Percentiles rank a stretch among this genome's conserved stretches.
phyloP scores from a whole-genome alignment of 2,888 invertebrate species.

The Hymenopus coronatus region DNA sequence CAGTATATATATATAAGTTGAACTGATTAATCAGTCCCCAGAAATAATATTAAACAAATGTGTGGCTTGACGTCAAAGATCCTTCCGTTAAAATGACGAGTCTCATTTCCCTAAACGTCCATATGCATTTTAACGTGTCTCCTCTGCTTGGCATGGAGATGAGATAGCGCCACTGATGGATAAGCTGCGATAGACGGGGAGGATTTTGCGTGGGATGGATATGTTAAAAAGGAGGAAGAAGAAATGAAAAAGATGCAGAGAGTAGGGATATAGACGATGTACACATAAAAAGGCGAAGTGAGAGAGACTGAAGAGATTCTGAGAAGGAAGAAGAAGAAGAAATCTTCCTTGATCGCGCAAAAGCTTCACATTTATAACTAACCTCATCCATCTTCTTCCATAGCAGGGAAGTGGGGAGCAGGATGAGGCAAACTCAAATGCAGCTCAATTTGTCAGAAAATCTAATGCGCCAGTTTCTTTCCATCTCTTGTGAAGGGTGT shows the following conservation, averaged over 20 bases:
- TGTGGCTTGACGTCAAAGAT: neutral
- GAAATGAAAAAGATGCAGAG: slow-evolving; percentile 8
- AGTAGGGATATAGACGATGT: slow-evolving; percentile 5
- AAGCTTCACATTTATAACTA: slow-evolving; percentile 56
- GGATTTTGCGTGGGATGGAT: neutral
- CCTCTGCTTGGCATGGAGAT: neutral
- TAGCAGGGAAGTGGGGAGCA: slow-evolving; percentile 39
- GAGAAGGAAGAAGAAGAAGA: slow-evolving; percentile 27
- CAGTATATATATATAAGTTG: too few relatives aligned
- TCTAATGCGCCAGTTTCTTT: slow-evolving; percentile 47
- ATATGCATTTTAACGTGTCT: neutral
- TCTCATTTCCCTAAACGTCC: neutral
- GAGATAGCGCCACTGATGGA: neutral
- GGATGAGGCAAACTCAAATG: slow-evolving; percentile 44
- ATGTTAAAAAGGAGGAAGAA: slow-evolving; percentile 3
- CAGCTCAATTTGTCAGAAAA: slow-evolving; percentile 55
- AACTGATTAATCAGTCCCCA: neutral
- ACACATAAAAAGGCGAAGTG: slow-evolving; percentile 6
- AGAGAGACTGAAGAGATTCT: slow-evolving; percentile 1
- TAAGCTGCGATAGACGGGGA: neutral
- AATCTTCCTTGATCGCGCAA: slow-evolving; percentile 47
- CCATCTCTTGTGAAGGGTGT: slow-evolving; percentile 20
- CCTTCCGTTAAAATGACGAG: neutral
- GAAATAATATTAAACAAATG: neutral
- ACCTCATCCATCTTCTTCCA: slow-evolving; percentile 54